Percentiles rank a stretch among this genome's conserved stretches.
phyloP scores from a whole-genome alignment of 1,140 invertebrate genomes.

The Epicauta chinensis region DNA sequence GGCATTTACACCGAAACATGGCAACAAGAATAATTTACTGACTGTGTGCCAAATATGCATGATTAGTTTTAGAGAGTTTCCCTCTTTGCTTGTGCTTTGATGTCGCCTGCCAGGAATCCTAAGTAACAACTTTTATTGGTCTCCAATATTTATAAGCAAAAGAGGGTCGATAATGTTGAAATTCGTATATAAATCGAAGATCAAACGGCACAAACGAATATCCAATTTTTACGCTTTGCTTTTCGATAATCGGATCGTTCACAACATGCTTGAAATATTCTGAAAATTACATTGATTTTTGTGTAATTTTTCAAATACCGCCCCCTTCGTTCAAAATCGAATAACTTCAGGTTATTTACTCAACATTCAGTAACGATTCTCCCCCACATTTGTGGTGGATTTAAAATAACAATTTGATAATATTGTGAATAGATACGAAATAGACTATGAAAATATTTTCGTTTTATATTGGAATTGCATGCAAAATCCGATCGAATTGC shows the following conservation, averaged over 20 bases:
- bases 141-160: conserved; percentile 42
- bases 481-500: no score
- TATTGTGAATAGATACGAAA: conserved; percentile 8
- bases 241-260: conserved; percentile 5
- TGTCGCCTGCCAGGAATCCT: conserved; percentile 35
- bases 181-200: conserved; percentile 28
- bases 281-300: no score
- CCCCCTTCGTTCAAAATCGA: no score
- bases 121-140: conserved; percentile 44
- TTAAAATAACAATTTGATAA: conserved; percentile 28
- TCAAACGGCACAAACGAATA: conserved; percentile 33
- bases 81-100: conserved; percentile 25
- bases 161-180: conserved; percentile 22
- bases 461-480: background rate
- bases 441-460: conserved; percentile 6
- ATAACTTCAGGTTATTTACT: conserved; percentile 34
- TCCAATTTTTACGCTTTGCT: conserved; percentile 28
- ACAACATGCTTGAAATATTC: no score
- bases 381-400: conserved; percentile 22
- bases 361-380: conserved; percentile 19
- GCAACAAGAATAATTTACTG: no score
- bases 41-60: no score
- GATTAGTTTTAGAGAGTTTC: no score
- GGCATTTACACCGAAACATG: no score
- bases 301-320: no score